Base-by-base conservation (phyloP, 92 coral and sea anemone species). In the Palythoa heliodiscus region DNA sequence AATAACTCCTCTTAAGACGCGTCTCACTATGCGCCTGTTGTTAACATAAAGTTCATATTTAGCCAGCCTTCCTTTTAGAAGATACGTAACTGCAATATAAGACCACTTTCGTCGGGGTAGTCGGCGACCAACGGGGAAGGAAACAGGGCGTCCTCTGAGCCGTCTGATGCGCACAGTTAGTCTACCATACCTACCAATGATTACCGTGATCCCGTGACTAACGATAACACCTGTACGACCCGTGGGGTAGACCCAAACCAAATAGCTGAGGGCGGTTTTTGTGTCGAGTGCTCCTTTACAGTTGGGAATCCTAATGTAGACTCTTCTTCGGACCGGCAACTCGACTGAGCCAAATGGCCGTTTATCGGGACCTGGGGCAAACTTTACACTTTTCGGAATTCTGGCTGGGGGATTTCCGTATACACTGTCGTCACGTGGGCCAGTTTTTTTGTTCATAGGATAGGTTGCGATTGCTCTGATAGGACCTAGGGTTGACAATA, bases 331-430 rank as follows among this genome's bases (percentile, higher is more conserved):
- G 25, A 93, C 92, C 61, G 70, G 82, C 76, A 93, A 91, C 77
- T 53, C 87, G 54, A 74, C 70, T 35, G 96, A 87, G 60, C 96
- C 92, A 14, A 71, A 78, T 2, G 90, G 93, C 53, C 90, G 83
- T 23, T 86, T 57, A 71, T 93, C 94, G 47, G 96, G 96, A 15
- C 96, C 96, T 50, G 87, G 92, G 10, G 88, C 93, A 19, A 54
- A 72, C 22, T 91, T 73, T 11, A 87, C 88, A 47, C 85, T 76
- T 54, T 83, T 53, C 52, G 80, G 71, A 12, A 71, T 17, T 61
- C 69, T 57, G 29, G 92, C 94, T 37, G 87, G 50, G 20, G 87
- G 92, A 64, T 89, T 89, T 50, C 90, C 89, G 20, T 76, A 86
- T 64, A 93, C 73, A 12, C 90, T 89, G 75, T 80, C 61, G 75